A percentile compares a stretch with the other conserved stretches of the same genome.
Evolutionary conservation across 1,140 invertebrate genomes (phyloP).

Genomic region (Portunus trituberculatus): DNA sequence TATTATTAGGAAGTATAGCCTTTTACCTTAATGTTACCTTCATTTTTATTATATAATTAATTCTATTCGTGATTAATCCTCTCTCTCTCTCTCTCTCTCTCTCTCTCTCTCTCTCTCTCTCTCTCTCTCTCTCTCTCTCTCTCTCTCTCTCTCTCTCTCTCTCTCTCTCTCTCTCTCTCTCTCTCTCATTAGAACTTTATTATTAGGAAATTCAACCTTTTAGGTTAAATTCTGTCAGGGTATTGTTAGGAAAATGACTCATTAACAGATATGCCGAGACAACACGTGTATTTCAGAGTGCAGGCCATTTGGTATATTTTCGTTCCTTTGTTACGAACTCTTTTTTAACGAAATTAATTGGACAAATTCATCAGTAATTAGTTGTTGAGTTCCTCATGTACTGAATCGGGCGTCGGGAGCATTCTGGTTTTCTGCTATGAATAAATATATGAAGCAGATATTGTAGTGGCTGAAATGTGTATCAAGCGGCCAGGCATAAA

Average conservation of each 20-base stretch:
- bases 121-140: conserved; percentile 20
- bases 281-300: conserved; percentile 2
- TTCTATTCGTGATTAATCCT: background rate
- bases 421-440: conserved; percentile 10
- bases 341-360: conserved; percentile 18
- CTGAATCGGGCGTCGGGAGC: background rate
- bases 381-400: background rate
- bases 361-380: conserved; percentile 24
- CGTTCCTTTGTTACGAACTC: background rate
- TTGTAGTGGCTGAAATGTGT: background rate
- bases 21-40: background rate
- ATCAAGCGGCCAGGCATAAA: background rate
- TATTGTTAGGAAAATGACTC: conserved; percentile 27
- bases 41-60: too few species aligned
- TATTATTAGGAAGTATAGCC: background rate
- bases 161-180: conserved; percentile 44
- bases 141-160: conserved; percentile 20
- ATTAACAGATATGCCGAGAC: conserved; percentile 15
- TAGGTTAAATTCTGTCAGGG: background rate
- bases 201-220: background rate
- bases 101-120: conserved; percentile 20
- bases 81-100: conserved; percentile 19
- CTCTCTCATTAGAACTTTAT: background rate
- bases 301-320: background rate
- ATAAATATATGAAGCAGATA: background rate